phyloP scores from a whole-genome alignment of 2,888 invertebrate genomes.

The Pyrrhia umbra region DNA sequence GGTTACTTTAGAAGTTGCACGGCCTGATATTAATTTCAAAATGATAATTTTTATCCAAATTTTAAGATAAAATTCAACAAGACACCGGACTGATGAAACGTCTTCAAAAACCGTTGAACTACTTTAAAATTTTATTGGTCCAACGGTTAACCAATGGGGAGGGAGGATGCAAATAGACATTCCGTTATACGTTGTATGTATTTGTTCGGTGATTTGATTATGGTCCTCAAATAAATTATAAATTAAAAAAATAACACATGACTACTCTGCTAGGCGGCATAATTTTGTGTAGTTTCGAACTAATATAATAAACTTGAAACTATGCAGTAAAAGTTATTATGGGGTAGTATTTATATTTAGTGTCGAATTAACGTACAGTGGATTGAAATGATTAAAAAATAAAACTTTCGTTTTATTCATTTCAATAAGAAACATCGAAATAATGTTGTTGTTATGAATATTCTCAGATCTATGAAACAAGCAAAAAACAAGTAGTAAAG shows the following conservation, averaged over 20 bases:
- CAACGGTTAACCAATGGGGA: slow-evolving; percentile 72
- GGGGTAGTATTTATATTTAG: neutral
- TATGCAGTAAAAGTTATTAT: neutral
- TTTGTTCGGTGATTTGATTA: no score
- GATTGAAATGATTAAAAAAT: neutral
- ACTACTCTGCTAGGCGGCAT: no score
- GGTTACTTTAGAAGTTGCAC: slow-evolving; percentile 73
- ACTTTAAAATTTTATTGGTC: slow-evolving; percentile 78
- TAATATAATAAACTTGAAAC: no score
- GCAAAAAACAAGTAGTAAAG: neutral
- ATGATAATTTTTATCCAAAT: slow-evolving; percentile 75
- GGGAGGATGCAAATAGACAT: slow-evolving; percentile 61
- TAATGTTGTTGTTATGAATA: neutral
- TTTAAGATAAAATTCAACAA: slow-evolving; percentile 76
- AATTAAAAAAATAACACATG: no score
- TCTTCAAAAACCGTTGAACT: slow-evolving; percentile 86
- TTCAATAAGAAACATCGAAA: neutral
- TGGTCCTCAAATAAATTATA: no score
- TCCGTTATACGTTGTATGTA: slow-evolving; percentile 67
- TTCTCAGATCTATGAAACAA: neutral
- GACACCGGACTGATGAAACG: slow-evolving; percentile 82
- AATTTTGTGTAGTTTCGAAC: no score
- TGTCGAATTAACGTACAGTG: neutral
- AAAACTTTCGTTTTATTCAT: neutral
- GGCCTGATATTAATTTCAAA: slow-evolving; percentile 66